Evolutionary conservation across 2,888 invertebrate genomes (phyloP).

Genomic region (Oscheius onirici): DNA sequence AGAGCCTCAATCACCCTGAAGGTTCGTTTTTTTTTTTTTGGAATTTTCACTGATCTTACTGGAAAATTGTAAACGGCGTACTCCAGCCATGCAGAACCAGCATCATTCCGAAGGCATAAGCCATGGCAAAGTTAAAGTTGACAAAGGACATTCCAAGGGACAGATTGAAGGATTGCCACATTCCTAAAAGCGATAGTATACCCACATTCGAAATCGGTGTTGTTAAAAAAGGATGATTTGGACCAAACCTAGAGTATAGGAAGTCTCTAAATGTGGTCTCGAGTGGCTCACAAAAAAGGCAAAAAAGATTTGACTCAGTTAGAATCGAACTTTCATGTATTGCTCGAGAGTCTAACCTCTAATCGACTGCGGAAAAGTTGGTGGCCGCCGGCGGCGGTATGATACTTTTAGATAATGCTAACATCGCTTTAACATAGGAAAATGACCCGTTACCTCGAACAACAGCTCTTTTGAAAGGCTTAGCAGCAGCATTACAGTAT

Average conservation of each 20-base stretch:
- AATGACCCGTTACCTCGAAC: conserved; percentile 40
- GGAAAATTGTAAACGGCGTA: conserved; percentile 64
- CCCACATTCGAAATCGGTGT: background rate
- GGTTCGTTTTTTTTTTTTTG: conserved; percentile 23
- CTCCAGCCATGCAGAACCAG: conserved; percentile 50
- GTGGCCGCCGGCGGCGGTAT: no score
- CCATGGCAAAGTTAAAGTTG: conserved; percentile 63
- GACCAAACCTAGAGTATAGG: no score
- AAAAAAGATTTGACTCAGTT: no score
- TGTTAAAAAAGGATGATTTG: background rate
- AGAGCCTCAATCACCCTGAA: conserved; percentile 76
- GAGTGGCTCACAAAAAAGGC: no score
- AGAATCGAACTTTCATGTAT: no score
- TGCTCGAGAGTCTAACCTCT: no score
- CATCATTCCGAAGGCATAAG: conserved; percentile 62
- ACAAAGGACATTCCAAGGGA: conserved; percentile 55
- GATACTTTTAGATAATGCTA: no score
- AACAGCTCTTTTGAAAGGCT: conserved; percentile 55
- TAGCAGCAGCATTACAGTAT: conserved; percentile 45
- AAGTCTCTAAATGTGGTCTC: no score
- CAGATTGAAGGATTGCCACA: conserved; percentile 57
- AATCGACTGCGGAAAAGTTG: no score
- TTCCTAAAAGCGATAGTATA: conserved; percentile 36
- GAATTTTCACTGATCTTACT: conserved; percentile 43
- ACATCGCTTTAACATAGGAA: background rate